Evolutionary conservation across 53 echinoderm and acorn worm species (phyloP).

Genomic region (Mesocentrotus franciscanus): DNA sequence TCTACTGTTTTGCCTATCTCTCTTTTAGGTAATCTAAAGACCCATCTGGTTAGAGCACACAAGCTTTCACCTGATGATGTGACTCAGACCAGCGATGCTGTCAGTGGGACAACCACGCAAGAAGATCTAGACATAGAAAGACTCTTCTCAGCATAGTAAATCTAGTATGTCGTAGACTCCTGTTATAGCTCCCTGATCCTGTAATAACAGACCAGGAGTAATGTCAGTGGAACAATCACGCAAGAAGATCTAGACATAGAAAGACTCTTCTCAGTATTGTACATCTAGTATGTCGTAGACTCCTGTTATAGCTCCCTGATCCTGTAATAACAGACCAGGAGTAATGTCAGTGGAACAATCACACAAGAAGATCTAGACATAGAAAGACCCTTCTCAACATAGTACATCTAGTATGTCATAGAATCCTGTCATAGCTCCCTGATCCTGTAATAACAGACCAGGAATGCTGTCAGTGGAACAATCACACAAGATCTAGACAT

Average conservation of each 20-base stretch:
- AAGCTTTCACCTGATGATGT: conserved; percentile 46
- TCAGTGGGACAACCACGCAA: conserved; percentile 3
- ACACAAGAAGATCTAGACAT: not conserved
- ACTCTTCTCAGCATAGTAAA: conserved; percentile 52
- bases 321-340: not conserved
- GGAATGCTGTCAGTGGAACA: not conserved
- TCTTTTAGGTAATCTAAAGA: conserved; percentile 80
- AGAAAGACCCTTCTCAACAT: conserved; percentile 14
- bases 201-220: not conserved
- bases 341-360: not conserved
- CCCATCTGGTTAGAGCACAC: conserved; percentile 83
- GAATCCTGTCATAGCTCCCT: not conserved
- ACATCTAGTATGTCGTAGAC: not conserved
- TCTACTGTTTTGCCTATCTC: not conserved
- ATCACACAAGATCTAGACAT: not conserved
- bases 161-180: not conserved
- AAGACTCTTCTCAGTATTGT: conserved; percentile 52
- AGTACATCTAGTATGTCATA: not conserved
- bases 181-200: not conserved
- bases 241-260: conserved; percentile 45
- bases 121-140: conserved; percentile 55
- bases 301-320: not conserved
- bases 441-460: not conserved
- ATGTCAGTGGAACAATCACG: not conserved
- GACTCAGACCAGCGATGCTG: not conserved